Percentiles rank a stretch among this genome's conserved stretches.
These are phyloP conservation scores for Pseudomyrmex gracilis DNA, from an alignment of 1,140 invertebrate genomes.

Conservation along the genomic window DNA sequence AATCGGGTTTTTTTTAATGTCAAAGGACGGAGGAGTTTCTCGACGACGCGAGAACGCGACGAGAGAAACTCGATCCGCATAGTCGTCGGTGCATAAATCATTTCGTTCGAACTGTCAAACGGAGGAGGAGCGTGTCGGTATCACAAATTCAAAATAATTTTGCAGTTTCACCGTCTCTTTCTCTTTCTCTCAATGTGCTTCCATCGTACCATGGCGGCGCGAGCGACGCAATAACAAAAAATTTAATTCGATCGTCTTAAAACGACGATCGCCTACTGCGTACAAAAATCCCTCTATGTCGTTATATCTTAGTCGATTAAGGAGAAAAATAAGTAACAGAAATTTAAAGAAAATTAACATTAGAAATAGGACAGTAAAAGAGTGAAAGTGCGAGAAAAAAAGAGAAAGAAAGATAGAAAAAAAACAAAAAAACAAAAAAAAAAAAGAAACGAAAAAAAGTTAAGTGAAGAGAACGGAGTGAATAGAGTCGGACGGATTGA, in stretches of 20 bases:
- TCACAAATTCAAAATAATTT: conserved; percentile 50
- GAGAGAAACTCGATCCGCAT: conserved; percentile 5
- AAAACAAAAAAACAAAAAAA: conserved; percentile 6
- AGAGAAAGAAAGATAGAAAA: neutral
- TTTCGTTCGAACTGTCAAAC: conserved; percentile 36
- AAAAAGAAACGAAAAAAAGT: neutral
- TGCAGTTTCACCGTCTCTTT: conserved; percentile 35
- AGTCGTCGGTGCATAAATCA: conserved; percentile 25
- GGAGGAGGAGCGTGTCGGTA: conserved; percentile 37
- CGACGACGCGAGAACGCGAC: neutral
- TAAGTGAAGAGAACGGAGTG: neutral
- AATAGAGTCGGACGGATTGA: conserved; percentile 48
- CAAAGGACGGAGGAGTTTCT: neutral
- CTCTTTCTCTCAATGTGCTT: conserved; percentile 27
- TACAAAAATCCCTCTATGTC: conserved; percentile 34
- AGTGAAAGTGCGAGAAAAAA: conserved; percentile 8
- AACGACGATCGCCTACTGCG: conserved; percentile 16
- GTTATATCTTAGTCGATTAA: conserved; percentile 29
- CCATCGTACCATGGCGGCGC: conserved; percentile 33
- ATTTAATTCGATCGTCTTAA: conserved; percentile 31
- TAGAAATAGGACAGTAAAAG: neutral
- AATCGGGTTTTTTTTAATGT: neutral
- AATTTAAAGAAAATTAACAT: neutral
- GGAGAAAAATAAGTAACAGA: neutral
- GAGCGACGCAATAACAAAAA: conserved; percentile 1